phyloP scores from a whole-genome alignment of 2,888 invertebrate species.

The Macrosoma leucophasiata region DNA sequence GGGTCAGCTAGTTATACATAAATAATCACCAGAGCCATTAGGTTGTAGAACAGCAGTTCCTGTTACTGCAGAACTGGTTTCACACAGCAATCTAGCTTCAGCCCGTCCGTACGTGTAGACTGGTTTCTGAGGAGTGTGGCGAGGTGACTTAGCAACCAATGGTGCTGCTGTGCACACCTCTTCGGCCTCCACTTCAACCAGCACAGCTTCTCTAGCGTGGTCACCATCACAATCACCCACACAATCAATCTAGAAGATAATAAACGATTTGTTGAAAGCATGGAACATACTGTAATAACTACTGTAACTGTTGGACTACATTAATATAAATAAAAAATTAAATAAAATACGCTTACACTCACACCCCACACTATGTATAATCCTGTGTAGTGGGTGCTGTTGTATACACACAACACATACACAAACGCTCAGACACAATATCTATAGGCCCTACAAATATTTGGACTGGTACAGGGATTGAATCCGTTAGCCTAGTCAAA shows the following conservation, averaged over 20 bases:
- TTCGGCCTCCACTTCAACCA: constrained; percentile 88
- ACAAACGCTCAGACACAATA: no score
- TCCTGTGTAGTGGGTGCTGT: no score
- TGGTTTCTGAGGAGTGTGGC: constrained; percentile 80
- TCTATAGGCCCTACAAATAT: no score
- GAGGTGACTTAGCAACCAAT: constrained; percentile 77
- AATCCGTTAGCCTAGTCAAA: no score
- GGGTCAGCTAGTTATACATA: not conserved
- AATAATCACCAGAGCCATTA: constrained; percentile 47
- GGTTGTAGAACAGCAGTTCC: constrained; percentile 63
- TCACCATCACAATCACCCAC: constrained; percentile 52
- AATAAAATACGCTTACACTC: no score
- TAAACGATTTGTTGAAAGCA: no score
- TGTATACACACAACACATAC: no score
- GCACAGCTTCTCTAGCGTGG: constrained; percentile 81
- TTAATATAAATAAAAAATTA: no score
- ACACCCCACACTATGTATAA: no score
- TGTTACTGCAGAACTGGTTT: constrained; percentile 60
- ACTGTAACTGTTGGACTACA: no score
- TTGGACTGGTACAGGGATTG: no score
- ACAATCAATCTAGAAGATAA: constrained; percentile 42
- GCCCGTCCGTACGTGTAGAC: constrained; percentile 82
- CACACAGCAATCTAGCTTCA: constrained; percentile 67
- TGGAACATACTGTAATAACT: no score
- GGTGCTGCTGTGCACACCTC: constrained; percentile 87